Percentiles rank a stretch among this genome's conserved stretches.
Conservation (phyloP, 2,113 vertebrate species). For the Neodontobutis hainanensis region DNA sequence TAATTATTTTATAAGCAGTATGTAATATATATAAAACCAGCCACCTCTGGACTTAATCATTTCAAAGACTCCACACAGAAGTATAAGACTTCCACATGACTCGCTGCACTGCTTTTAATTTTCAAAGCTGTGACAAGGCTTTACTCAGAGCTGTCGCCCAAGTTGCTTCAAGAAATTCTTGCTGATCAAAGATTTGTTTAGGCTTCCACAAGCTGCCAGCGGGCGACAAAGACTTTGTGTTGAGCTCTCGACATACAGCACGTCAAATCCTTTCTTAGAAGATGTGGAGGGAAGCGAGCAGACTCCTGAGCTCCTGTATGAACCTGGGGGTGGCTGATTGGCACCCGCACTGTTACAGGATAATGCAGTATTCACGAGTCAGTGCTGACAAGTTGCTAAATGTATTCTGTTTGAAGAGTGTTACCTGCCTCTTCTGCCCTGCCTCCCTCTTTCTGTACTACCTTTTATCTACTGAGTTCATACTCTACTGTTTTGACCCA, state of each 20-base stretch:
- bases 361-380: slow-evolving; percentile 11
- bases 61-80: no score
- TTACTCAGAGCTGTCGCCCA: not conserved
- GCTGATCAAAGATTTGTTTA: slow-evolving; percentile 46
- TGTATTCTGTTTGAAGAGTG: slow-evolving; percentile 30
- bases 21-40: no score
- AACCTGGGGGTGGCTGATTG: slow-evolving; percentile 34
- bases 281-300: slow-evolving; percentile 7
- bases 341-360: slow-evolving; percentile 4
- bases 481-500: slow-evolving; percentile 4
- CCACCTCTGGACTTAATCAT: no score
- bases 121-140: slow-evolving; percentile 12
- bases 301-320: slow-evolving; percentile 32
- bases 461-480: slow-evolving; percentile 8
- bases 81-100: not conserved
- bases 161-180: slow-evolving; percentile 11
- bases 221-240: slow-evolving; percentile 15
- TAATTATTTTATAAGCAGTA: no score
- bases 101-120: slow-evolving; percentile 17
- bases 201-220: slow-evolving; percentile 27
- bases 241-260: slow-evolving; percentile 15
- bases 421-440: not conserved
- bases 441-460: slow-evolving; percentile 3
- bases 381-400: not conserved
- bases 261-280: slow-evolving; percentile 31